These are phyloP conservation scores for Urocitellus parryii DNA, from an alignment of 2,113 vertebrate genomes.

Conservation along the genomic window DNA sequence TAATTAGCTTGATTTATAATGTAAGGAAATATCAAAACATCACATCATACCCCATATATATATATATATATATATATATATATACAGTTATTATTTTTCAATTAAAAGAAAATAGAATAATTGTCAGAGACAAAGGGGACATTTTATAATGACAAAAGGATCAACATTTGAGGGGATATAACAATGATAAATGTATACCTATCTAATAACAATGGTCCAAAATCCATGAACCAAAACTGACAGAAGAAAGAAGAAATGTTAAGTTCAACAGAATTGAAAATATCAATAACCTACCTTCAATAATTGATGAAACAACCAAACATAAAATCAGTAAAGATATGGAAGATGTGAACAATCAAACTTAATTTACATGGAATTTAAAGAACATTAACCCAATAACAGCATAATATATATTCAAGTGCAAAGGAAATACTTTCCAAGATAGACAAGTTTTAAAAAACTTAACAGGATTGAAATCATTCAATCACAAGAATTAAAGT, in stretches of 20 bases:
- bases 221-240: neutral
- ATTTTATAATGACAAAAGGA: neutral
- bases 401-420: slow-evolving; percentile 3
- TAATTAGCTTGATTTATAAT: neutral
- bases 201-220: neutral
- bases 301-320: neutral
- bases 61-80: neutral
- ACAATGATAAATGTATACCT: neutral
- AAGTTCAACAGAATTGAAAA: neutral
- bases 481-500: slow-evolving; percentile 23
- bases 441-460: neutral
- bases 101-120: no score
- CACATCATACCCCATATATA: neutral
- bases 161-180: neutral
- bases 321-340: neutral
- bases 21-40: neutral
- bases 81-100: neutral
- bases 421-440: slow-evolving; percentile 20
- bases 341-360: slow-evolving; percentile 5
- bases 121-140: no score
- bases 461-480: neutral
- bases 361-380: neutral
- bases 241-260: neutral
- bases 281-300: neutral
- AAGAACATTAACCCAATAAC: neutral